Base-by-base conservation (phyloP, 2,888 invertebrate genomes). In the Hemicrepidius hirtus region DNA sequence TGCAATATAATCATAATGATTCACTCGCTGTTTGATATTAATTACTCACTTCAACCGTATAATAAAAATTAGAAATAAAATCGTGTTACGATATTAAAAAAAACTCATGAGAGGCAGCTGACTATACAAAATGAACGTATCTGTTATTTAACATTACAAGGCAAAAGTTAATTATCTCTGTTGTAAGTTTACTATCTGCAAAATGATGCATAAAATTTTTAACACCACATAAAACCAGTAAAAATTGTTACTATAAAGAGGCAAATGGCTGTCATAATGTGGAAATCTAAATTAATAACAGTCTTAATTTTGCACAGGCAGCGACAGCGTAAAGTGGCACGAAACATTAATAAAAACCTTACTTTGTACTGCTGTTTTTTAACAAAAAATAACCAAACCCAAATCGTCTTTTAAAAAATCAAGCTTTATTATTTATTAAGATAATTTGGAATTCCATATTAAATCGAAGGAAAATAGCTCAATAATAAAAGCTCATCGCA, bases 231-330 rank as follows among this genome's bases (percentile, higher is more conserved):
- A 55, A 50, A 55, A 35, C 53, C 35, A 16, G 55, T 16, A 35
- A 55, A 55, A 55, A 55, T 16, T 13, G 32, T 35, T 55, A 55
- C 55, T 35, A 35, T 55, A 35, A 55, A 55, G 18, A 16, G 21
- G 32, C 13, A 55, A 55, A 55, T 55, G 18, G 10, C 55, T 24
- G 24, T 55, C 55, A 16, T 35, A 55, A 55, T 55, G 35, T 35
- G 55, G 28, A 55, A 55, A 55, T 55, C 55, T 35, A 55, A 55
- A 55, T 55, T 55, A 55, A 55, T 55, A 55, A 35, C 55, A n/a
- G 16, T 35, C 21, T 55, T 55, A 35, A 57, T 57, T 57, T 57
- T 10, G 37, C 18, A 57, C 28, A 4, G 12, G 24, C 24, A 50
- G n/a, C 24, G 10, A 13, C 9, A n/a, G 28, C 13, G 18, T 16